These are phyloP conservation scores for Myopa tessellatipennis DNA, from an alignment of 2,888 invertebrate species.

Conservation along the genomic window DNA sequence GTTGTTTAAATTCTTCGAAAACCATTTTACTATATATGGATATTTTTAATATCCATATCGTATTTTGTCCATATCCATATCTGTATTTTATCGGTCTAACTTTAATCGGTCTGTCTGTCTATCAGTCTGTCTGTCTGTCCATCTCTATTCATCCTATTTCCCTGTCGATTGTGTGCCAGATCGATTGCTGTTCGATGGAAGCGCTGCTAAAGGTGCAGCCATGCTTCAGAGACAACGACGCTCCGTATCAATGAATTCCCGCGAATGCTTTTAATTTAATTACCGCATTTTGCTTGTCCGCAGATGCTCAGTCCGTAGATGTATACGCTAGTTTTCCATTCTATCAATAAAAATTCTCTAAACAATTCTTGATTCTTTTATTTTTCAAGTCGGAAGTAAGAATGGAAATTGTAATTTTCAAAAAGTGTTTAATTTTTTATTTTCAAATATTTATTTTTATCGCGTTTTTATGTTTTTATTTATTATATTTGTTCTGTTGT, in stretches of 20 bases:
- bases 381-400: neutral
- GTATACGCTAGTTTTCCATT: conserved; percentile 8
- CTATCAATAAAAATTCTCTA: conserved; percentile 14
- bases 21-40: no score
- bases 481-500: neutral
- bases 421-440: neutral
- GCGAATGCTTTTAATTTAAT: conserved; percentile 61
- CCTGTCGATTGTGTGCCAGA: neutral
- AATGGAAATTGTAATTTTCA: neutral
- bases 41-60: no score
- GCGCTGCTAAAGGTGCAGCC: neutral
- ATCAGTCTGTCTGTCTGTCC: neutral
- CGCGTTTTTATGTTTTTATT: neutral
- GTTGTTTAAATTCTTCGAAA: no score
- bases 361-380: no score
- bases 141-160: neutral
- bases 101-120: no score
- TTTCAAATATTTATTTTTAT: neutral
- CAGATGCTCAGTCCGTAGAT: neutral
- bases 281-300: conserved; percentile 50
- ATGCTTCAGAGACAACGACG: neutral
- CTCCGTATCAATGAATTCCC: conserved; percentile 43
- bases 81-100: neutral
- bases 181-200: neutral
- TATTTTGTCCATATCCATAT: no score